These are phyloP conservation scores for Drosophila mauritiana DNA, from an alignment of 1,140 invertebrate genomes.

Conservation along the genomic window DNA sequence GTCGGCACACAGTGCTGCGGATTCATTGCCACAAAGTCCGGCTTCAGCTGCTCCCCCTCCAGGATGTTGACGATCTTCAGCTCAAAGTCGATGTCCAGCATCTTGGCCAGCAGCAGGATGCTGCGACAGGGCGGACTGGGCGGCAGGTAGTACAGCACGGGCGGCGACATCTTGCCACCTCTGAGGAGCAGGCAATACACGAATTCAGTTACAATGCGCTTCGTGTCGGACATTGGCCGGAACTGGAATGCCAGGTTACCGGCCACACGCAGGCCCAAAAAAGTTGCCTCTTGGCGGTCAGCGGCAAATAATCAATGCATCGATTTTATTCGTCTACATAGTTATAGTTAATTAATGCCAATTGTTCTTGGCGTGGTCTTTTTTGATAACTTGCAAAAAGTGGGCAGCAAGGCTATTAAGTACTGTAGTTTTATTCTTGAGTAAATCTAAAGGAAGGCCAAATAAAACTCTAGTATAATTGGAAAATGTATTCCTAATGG, in stretches of 20 bases:
- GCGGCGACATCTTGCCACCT: slow-evolving; percentile 85
- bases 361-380: slow-evolving; percentile 22
- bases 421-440: background rate
- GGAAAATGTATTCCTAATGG: too few species aligned
- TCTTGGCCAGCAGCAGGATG: slow-evolving; percentile 86
- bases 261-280: slow-evolving; percentile 13
- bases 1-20: slow-evolving; percentile 89
- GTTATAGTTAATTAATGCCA: slow-evolving; percentile 58
- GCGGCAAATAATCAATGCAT: slow-evolving; percentile 67
- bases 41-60: slow-evolving; percentile 86
- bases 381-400: background rate
- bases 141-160: slow-evolving; percentile 87
- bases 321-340: slow-evolving; percentile 47
- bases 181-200: slow-evolving; percentile 83
- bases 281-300: slow-evolving; percentile 11
- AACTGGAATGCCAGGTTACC: slow-evolving; percentile 39
- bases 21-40: slow-evolving; percentile 87
- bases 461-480: too few species aligned
- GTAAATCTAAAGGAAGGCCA: too few species aligned
- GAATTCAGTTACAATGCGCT: slow-evolving; percentile 83
- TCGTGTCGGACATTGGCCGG: slow-evolving; percentile 64
- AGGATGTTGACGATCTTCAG: slow-evolving; percentile 85
- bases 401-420: background rate
- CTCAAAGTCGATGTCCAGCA: slow-evolving; percentile 86
- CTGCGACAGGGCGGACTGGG: slow-evolving; percentile 86